A percentile compares a stretch with the other conserved stretches of the same genome.
Evolutionary conservation across 2,113 vertebrate genomes (phyloP).

Genomic region (Actinemys pallida): DNA sequence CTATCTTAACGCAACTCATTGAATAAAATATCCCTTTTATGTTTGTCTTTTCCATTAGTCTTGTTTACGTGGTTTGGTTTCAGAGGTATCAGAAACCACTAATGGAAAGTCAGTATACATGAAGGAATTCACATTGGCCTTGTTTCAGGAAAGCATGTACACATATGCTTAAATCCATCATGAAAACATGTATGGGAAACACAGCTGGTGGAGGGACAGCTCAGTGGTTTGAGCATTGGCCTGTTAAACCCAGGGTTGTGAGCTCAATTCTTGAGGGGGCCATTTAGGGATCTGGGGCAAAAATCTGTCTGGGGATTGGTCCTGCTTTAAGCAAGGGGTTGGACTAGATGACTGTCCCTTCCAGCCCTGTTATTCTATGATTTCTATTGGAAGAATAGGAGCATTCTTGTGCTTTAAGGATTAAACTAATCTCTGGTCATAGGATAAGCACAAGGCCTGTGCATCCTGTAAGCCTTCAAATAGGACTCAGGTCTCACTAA

Average conservation of each 20-base stretch:
- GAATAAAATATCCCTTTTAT: neutral
- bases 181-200: conserved; percentile 37
- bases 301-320: too few species aligned
- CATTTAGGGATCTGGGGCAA: too few species aligned
- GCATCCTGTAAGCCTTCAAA: neutral
- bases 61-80: neutral
- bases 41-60: neutral
- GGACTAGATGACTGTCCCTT: too few species aligned
- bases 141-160: conserved; percentile 34
- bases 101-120: neutral
- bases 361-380: too few species aligned
- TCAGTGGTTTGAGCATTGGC: too few species aligned
- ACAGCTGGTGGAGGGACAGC: neutral
- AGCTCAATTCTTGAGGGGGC: too few species aligned
- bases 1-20: neutral
- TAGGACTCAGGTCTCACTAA: neutral
- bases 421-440: conserved; percentile 61
- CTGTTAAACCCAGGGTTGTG: too few species aligned
- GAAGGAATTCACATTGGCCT: neutral
- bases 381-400: conserved; percentile 15
- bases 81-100: neutral
- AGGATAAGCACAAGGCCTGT: conserved; percentile 3
- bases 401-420: conserved; percentile 21
- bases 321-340: too few species aligned
- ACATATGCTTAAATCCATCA: neutral